phyloP scores from a whole-genome alignment of 2,888 invertebrate species.

The Lasius platythorax region DNA sequence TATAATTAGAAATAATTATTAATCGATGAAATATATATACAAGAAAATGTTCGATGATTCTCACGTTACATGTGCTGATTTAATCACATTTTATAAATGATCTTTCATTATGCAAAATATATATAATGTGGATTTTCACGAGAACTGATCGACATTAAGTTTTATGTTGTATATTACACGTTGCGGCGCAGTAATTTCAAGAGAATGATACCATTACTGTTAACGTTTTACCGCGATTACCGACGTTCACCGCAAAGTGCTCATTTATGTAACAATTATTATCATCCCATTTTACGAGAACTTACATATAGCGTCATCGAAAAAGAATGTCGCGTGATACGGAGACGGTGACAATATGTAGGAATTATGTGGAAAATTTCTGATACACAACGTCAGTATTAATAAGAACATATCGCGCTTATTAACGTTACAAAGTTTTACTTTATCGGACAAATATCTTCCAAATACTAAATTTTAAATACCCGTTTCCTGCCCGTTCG shows the following conservation, averaged over 20 bases:
- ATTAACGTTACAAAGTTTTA: constrained; percentile 10
- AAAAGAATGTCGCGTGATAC: neutral
- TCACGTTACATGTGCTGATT: constrained; percentile 6
- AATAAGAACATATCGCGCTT: neutral
- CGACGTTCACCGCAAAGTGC: constrained; percentile 69
- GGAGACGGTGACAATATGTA: neutral
- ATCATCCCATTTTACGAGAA: constrained; percentile 64
- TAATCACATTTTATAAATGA: constrained; percentile 12
- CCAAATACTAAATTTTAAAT: constrained; percentile 10
- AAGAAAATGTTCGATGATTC: neutral
- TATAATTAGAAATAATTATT: neutral
- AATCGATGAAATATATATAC: neutral
- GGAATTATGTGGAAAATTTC: neutral
- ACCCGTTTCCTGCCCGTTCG: neutral
- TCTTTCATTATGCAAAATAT: constrained; percentile 25
- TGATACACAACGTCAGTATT: neutral
- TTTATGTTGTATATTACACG: constrained; percentile 67
- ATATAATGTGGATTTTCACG: constrained; percentile 51
- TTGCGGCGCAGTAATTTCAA: constrained; percentile 64
- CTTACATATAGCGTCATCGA: constrained; percentile 11
- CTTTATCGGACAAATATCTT: constrained; percentile 9
- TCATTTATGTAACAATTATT: constrained; percentile 74
- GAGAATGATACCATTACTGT: constrained; percentile 75
- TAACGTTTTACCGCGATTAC: constrained; percentile 73
- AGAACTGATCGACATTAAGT: constrained; percentile 66